A percentile compares a stretch with the other conserved stretches of the same genome.
These are phyloP conservation scores for Lordiphosa collinella DNA, from an alignment of 1,140 invertebrate species.

Conservation along the genomic window DNA sequence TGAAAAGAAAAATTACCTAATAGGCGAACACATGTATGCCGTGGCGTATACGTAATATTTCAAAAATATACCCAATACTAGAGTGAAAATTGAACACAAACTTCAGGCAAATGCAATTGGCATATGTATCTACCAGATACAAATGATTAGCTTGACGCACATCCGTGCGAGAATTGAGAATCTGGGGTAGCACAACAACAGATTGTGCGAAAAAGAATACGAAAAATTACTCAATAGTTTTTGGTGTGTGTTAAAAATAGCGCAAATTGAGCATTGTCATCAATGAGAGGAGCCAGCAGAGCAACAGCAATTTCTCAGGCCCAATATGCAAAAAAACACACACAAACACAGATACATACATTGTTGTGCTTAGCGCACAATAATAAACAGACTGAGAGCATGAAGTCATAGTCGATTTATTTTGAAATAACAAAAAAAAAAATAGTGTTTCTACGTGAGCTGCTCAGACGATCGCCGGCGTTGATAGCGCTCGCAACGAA, in stretches of 20 bases:
- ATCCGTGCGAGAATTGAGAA: conserved; percentile 49
- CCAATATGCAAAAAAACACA: conserved; percentile 39
- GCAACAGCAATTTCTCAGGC: conserved; percentile 63
- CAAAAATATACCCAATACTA: conserved; percentile 58
- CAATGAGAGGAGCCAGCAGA: conserved; percentile 7
- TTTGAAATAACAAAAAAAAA: conserved; percentile 24
- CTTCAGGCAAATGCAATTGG: conserved; percentile 58
- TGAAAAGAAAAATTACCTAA: conserved; percentile 61
- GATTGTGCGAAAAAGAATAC: conserved; percentile 20
- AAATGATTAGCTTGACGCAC: conserved; percentile 55
- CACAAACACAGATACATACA: conserved; percentile 27
- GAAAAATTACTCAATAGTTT: conserved; percentile 65
- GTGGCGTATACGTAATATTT: conserved; percentile 69
- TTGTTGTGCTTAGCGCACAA: conserved; percentile 50
- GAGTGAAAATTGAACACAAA: conserved; percentile 27
- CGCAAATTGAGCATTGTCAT: conserved; percentile 62
- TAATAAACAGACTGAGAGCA: conserved; percentile 57
- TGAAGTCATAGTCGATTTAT: conserved; percentile 69
- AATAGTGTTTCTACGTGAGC: conserved; percentile 9
- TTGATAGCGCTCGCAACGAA: conserved; percentile 70
- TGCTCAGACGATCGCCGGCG: conserved; percentile 71
- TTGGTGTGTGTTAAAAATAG: conserved; percentile 61
- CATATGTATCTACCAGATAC: conserved; percentile 29
- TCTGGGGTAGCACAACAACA: conserved; percentile 64
- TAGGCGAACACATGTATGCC: conserved; percentile 31